phyloP scores from a whole-genome alignment of 2,113 vertebrate genomes.

The Australoheros scitulus region DNA sequence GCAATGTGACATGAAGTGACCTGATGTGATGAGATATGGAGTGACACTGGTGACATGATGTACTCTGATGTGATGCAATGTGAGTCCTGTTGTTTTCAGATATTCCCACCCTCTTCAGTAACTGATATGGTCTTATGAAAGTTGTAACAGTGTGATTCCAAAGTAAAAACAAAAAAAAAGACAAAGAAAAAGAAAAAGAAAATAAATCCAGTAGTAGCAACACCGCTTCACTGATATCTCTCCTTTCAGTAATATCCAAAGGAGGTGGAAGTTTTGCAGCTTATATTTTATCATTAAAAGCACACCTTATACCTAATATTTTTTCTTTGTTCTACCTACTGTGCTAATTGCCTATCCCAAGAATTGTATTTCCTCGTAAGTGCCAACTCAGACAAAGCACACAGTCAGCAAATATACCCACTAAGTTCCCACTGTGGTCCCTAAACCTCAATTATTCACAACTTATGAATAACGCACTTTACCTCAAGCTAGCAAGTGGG shows the following conservation, averaged over 20 bases:
- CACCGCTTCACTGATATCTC: neutral
- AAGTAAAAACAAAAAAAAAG: rapidly evolving
- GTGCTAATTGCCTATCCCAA: constrained; percentile 54
- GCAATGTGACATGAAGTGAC: constrained; percentile 10
- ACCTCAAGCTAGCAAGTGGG: constrained; percentile 67
- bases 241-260: neutral
- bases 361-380: constrained; percentile 48
- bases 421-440: constrained; percentile 50
- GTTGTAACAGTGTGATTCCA: neutral
- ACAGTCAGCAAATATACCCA: constrained; percentile 68
- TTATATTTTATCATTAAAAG: constrained; percentile 28
- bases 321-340: constrained; percentile 26
- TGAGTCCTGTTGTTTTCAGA: neutral
- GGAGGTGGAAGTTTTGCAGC: neutral
- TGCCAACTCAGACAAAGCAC: constrained; percentile 61
- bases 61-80: constrained; percentile 5
- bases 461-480: constrained; percentile 78
- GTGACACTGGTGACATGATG: constrained; percentile 10
- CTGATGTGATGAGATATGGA: constrained; percentile 25
- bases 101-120: neutral
- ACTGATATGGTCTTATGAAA: neutral
- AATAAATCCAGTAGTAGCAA: neutral
- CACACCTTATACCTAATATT: neutral
- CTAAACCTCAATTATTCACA: constrained; percentile 78
- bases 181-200: neutral